Evolutionary conservation across 1,140 invertebrate species (phyloP), one percentile per base, ranked within the genome.

Genomic region (Drosophila littoralis): DNA sequence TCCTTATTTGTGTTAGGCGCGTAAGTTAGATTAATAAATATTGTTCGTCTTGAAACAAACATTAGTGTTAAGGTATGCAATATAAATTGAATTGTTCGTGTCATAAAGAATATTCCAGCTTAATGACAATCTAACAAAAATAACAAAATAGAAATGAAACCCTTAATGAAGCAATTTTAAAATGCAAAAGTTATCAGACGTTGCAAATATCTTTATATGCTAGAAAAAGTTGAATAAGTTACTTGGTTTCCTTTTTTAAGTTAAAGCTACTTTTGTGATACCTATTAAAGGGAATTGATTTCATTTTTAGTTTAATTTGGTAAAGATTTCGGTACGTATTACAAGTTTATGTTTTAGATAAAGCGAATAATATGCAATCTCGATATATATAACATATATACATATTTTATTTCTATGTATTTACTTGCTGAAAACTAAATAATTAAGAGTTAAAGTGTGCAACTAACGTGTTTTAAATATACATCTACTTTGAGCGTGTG

Each of bases 181-280:
- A 46, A 42, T 3, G 15, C 43, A 33, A 48, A 72, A 64, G 59
- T 61, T 80, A 71, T 36, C 59, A 74, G 59, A 40, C 58, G 51
- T 72, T 66, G 69, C 55, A 68, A 59, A 68, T 61, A 46, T 42
- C 42, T 51, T 52, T 35, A 55, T 63, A 74, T 52, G 57, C 48
- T 66, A 59, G 35, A 12, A 36, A 36, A 36, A 12, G 32, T 69
- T 59, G 70, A 38, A 12, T 67, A 65, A 38, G n/a, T 36, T 71
- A 32, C 51, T 61, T 40, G 35, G 28, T 70, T 74, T 79, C 60
- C 68, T 50, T 64, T 58, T 43, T 68, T 77, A 48, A 67, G 66
- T 84, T 89, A 38, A 73, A 76, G 77, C 68, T 69, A 89, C 84
- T 89, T 89, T 89, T 89, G 84, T 89, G 84, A 89, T 89, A 88